phyloP scores from a whole-genome alignment of 2,113 vertebrate species.

The Lethenteron reissneri region DNA sequence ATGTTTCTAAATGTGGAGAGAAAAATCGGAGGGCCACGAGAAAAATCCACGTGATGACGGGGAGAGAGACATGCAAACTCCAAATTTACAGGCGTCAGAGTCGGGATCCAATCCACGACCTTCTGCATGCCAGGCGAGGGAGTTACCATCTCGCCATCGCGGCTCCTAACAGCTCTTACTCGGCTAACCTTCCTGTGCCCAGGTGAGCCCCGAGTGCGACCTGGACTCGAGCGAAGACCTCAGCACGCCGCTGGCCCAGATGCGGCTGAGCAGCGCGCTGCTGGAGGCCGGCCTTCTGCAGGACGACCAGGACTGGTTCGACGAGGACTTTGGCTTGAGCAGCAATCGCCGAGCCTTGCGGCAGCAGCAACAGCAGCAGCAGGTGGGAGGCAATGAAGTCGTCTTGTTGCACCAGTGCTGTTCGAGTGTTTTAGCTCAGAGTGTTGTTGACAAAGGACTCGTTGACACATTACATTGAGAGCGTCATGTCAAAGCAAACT shows the following conservation, averaged over 20 bases:
- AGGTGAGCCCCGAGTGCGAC: neutral
- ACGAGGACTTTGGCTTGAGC: conserved; percentile 89
- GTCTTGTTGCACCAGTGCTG: too few relatives aligned
- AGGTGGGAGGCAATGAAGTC: too few relatives aligned
- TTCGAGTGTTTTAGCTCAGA: too few relatives aligned
- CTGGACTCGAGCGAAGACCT: conserved; percentile 64
- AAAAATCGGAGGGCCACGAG: too few relatives aligned
- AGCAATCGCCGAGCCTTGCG: conserved; percentile 41
- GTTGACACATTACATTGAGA: too few relatives aligned
- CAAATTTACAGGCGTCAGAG: neutral
- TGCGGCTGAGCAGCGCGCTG: conserved; percentile 61
- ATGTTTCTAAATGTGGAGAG: too few relatives aligned
- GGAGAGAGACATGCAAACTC: neutral
- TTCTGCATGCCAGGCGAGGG: neutral
- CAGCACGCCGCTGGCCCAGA: conserved; percentile 59
- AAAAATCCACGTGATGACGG: too few relatives aligned
- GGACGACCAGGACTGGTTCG: conserved; percentile 94
- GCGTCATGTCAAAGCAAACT: too few relatives aligned
- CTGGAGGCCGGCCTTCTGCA: conserved; percentile 32
- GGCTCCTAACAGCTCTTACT: neutral
- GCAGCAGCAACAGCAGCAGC: conserved; percentile 20
- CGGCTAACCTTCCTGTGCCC: neutral
- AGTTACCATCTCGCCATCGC: neutral
- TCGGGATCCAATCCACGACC: neutral
- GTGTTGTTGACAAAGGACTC: too few relatives aligned